These are phyloP conservation scores for Shinisaurus crocodilurus DNA, from an alignment of 2,113 vertebrate genomes.

Conservation along the genomic window DNA sequence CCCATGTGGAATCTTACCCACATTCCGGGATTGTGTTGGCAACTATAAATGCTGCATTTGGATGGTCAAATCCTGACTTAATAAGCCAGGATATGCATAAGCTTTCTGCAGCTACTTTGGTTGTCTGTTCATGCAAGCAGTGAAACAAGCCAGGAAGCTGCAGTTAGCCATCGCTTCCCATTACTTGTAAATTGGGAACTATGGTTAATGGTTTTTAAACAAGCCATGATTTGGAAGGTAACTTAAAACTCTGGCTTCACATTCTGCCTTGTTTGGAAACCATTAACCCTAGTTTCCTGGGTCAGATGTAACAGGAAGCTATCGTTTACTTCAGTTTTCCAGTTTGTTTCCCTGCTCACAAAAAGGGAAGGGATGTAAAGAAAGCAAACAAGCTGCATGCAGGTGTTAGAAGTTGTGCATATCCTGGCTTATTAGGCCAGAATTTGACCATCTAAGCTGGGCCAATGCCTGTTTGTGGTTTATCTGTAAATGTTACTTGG, in stretches of 20 bases:
- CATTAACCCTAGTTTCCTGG: background rate
- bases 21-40: background rate
- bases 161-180: background rate
- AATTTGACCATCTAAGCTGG: background rate
- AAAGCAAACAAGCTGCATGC: background rate
- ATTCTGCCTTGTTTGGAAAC: background rate
- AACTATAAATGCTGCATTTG: background rate
- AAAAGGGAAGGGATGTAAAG: background rate
- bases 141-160: background rate
- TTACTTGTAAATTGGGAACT: background rate
- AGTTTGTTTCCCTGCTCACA: background rate
- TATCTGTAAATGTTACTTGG: background rate
- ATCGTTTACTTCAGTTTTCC: background rate
- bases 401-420: background rate
- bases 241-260: background rate
- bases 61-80: background rate
- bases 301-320: background rate
- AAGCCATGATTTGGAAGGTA: background rate
- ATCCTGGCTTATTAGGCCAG: background rate
- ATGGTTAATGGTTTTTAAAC: background rate
- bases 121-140: background rate
- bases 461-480: background rate
- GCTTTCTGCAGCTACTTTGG: background rate
- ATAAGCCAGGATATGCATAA: background rate
- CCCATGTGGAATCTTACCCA: background rate